Evolutionary conservation across 1,140 invertebrate genomes (phyloP).

Genomic region (Drosophila arizonae): DNA sequence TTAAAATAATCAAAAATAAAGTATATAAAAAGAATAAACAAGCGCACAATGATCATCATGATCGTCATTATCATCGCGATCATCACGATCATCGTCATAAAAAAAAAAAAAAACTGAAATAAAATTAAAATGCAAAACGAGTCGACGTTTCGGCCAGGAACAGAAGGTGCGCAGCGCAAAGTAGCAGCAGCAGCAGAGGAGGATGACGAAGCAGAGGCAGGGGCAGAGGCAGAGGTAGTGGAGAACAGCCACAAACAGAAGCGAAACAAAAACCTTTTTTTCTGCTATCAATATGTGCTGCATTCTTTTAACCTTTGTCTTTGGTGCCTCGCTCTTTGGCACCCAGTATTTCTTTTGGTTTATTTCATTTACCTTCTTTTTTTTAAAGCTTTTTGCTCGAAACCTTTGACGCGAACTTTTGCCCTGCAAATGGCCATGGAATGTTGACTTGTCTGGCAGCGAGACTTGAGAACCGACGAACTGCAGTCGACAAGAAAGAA

Average conservation of each 20-base stretch:
- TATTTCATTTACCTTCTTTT: conserved; percentile 21
- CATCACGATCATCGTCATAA: conserved; percentile 32
- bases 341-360: conserved; percentile 42
- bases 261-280: conserved; percentile 24
- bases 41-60: conserved; percentile 52
- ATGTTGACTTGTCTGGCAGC: conserved; percentile 71
- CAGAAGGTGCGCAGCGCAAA: conserved; percentile 30
- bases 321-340: conserved; percentile 52
- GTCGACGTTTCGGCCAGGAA: conserved; percentile 43
- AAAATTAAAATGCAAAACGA: conserved; percentile 81
- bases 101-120: conserved; percentile 9
- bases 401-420: conserved; percentile 81
- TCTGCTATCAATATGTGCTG: conserved; percentile 71
- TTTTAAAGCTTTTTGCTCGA: conserved; percentile 41
- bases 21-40: conserved; percentile 31
- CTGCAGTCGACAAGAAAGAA: conserved; percentile 9
- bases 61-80: conserved; percentile 25
- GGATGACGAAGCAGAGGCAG: conserved; percentile 41
- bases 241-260: conserved; percentile 14
- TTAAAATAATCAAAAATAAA: conserved; percentile 79
- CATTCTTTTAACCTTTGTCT: conserved; percentile 62
- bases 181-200: background rate
- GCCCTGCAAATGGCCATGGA: conserved; percentile 79
- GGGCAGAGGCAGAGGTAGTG: conserved; percentile 31
- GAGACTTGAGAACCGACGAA: conserved; percentile 55